These are phyloP conservation scores for Hylomyscus alleni DNA, from an alignment of 2,797 vertebrate species.

Conservation along the genomic window DNA sequence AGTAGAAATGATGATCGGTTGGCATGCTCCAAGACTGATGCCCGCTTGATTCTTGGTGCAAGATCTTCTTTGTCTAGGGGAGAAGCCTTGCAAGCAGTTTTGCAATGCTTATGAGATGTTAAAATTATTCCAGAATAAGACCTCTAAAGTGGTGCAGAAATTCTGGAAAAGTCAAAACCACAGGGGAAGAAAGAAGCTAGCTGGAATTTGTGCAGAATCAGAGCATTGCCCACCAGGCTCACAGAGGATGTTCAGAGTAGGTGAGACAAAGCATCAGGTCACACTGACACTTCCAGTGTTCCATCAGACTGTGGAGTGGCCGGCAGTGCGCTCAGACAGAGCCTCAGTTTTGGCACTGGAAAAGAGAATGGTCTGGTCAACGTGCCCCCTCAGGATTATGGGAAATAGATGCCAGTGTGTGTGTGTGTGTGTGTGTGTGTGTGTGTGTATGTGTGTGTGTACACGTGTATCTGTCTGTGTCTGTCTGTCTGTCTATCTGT, in stretches of 20 bases:
- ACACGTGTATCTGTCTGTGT: too few species aligned
- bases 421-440: not conserved
- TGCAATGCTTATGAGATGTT: not conserved
- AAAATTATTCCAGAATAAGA: not conserved
- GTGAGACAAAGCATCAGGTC: not conserved
- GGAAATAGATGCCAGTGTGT: not conserved
- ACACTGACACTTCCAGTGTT: not conserved
- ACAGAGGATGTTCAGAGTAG: not conserved
- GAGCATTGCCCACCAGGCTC: not conserved
- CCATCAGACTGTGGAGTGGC: not conserved
- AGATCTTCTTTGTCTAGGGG: not conserved
- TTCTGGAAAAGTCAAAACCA: not conserved
- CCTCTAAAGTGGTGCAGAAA: not conserved
- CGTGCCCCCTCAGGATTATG: accelerated
- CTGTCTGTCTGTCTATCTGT: not conserved
- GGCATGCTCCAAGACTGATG: accelerated
- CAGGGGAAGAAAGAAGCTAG: not conserved
- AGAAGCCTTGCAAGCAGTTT: too few species aligned
- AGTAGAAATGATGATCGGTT: not conserved
- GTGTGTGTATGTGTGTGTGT: too few species aligned
- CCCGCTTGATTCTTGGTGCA: too few species aligned
- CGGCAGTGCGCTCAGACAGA: too few species aligned
- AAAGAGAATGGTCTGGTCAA: too few species aligned
- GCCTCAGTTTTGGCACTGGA: accelerated
- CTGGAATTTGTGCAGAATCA: not conserved